Evolutionary conservation across 2,888 invertebrate species (phyloP).

Genomic region (Scaptomyza cyrtandrae): DNA sequence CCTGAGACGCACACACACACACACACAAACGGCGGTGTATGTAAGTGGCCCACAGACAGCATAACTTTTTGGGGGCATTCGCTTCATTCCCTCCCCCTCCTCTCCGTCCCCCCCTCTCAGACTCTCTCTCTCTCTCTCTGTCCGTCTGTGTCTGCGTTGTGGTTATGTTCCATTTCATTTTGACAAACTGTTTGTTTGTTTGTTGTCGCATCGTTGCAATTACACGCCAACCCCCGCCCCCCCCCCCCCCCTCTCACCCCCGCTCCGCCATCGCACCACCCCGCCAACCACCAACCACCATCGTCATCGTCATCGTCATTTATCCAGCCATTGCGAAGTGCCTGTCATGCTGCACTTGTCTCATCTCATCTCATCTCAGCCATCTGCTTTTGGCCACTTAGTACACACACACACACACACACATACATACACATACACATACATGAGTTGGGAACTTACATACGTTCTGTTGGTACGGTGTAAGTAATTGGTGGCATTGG

Average conservation of each 20-base stretch:
- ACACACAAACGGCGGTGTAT: background rate
- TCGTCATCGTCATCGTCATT: background rate
- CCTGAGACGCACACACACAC: conserved; percentile 10
- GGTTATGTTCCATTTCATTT: conserved; percentile 45
- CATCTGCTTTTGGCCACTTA: conserved; percentile 8
- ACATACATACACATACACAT: background rate
- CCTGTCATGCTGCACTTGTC: conserved; percentile 31
- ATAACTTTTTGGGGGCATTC: conserved; percentile 23
- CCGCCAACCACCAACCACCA: background rate
- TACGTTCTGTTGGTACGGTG: background rate
- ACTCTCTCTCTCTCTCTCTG: background rate
- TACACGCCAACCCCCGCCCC: background rate
- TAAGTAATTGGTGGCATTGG: conserved; percentile 29
- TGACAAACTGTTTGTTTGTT: conserved; percentile 45
- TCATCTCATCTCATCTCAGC: no score
- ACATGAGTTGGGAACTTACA: background rate
- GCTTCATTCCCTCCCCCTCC: background rate
- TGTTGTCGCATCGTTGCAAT: conserved; percentile 18
- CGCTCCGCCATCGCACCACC: no score
- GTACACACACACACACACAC: background rate
- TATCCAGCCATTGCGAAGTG: conserved; percentile 2
- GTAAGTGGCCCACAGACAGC: conserved; percentile 26
- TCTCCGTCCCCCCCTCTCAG: background rate
- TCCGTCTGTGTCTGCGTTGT: conserved; percentile 4
- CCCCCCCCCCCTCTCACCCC: no score